Evolutionary conservation across 2,113 vertebrate genomes (phyloP).

Genomic region (Galeopterus variegatus): DNA sequence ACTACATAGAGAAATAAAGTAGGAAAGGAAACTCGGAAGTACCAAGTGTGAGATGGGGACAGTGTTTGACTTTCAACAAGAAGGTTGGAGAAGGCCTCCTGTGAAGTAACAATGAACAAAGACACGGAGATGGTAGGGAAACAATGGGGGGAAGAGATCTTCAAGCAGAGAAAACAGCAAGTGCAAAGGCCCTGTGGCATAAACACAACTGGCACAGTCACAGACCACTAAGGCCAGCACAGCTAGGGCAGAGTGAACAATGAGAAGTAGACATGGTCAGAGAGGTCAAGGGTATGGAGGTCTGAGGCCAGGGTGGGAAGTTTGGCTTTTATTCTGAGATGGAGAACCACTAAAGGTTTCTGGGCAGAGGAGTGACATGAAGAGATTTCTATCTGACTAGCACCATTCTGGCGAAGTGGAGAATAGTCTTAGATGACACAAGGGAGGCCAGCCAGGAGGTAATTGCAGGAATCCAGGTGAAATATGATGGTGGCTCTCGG

Average conservation of each 20-base stretch:
- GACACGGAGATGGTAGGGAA: not conserved
- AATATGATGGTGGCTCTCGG: not conserved
- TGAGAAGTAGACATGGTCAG: not conserved
- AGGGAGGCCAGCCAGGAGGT: not conserved
- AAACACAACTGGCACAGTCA: not conserved
- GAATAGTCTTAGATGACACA: not conserved
- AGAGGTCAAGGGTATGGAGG: not conserved
- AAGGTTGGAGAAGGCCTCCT: not conserved
- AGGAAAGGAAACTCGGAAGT: not conserved
- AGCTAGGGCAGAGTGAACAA: not conserved
- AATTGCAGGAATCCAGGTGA: not conserved
- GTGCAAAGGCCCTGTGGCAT: not conserved
- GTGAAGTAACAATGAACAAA: not conserved
- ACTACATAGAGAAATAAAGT: not conserved
- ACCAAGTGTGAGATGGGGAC: not conserved
- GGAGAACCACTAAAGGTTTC: not conserved
- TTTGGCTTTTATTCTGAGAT: not conserved
- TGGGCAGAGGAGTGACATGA: not conserved
- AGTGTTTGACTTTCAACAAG: not conserved
- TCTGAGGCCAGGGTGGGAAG: not conserved
- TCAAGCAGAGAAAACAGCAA: not conserved
- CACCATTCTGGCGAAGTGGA: not conserved
- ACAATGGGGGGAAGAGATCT: not conserved
- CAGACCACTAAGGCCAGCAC: not conserved
- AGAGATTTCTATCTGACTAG: not conserved